Percentiles rank a stretch among this genome's conserved stretches.
Conservation (phyloP, 2,888 invertebrate genomes). For the Chrysomela aeneicollis region DNA sequence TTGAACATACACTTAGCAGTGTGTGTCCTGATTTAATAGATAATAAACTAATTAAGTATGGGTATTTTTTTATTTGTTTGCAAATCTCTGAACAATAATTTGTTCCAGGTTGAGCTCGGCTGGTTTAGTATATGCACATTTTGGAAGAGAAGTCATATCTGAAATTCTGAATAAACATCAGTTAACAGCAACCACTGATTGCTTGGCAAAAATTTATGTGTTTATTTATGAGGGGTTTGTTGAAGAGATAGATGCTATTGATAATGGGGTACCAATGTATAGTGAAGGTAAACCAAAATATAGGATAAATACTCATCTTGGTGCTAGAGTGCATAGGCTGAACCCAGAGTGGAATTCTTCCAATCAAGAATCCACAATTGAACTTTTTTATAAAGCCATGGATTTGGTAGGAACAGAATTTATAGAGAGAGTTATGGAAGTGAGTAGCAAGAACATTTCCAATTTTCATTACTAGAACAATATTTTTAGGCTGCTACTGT, state of each 20-base stretch:
- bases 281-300: conserved; percentile 77
- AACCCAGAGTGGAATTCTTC: conserved; percentile 86
- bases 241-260: conserved; percentile 94
- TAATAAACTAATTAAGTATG: conserved; percentile 68
- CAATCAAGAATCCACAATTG: conserved; percentile 62
- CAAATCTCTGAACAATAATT: background rate
- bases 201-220: conserved; percentile 68
- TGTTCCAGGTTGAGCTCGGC: conserved; percentile 86
- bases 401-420: conserved; percentile 83
- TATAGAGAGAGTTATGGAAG: conserved; percentile 67
- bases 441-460: conserved; percentile 37
- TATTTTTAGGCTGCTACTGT: conserved; percentile 66
- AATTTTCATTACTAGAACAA: background rate
- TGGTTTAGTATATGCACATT: conserved; percentile 90
- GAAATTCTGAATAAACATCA: conserved; percentile 63
- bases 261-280: conserved; percentile 90
- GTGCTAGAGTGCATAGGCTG: conserved; percentile 76
- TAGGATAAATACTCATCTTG: conserved; percentile 80
- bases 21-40: conserved; percentile 69
- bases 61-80: background rate
- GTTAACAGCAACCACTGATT: conserved; percentile 61
- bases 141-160: conserved; percentile 81
- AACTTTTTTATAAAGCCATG: conserved; percentile 81
- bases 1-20: conserved; percentile 72
- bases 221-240: conserved; percentile 88